Base-by-base conservation (phyloP, 2,888 invertebrate species). In the Trichacis sp. region DNA sequence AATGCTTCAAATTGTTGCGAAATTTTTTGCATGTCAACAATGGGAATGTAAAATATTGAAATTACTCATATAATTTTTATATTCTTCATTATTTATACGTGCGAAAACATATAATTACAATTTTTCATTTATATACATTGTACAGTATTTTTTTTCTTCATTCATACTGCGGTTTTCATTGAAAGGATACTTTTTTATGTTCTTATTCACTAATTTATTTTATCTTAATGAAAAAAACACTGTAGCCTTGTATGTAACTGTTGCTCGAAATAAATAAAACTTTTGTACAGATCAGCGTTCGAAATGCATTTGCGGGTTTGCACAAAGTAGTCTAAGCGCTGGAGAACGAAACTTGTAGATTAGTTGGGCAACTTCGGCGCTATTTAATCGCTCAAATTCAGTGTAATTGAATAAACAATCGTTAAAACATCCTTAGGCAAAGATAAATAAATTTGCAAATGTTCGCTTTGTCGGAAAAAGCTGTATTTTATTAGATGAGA, bases 341-440 rank as follows among this genome's bases (percentile, higher is more conserved):
- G 54, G 58, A 68, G 57, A 67, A 71, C 60, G 66, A 64, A 68
- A 69, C 64, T 60, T 67, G 67, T 72, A 71, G 69, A 73, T 59
- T 64, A 73, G 72, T 64, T 69, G 70, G 68, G 64, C 69, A 73
- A 71, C 66, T 73, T 70, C 59, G 64, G 66, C 67, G 62, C 66
- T 62, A 69, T 79, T 69, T 76, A 77, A 77, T 74, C 78, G 77
- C 78, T 79, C 79, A 77, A 79, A 77, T 73, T 79, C 72, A 73
- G 68, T 75, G 73, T 77, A 76, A 75, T 77, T 74, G 73, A 73
- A 73, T 74, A 68, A 70, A 56, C 57, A 67, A 48, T 72, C 70
- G 68, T 53, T 66, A 64, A 64, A 66, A 56, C 56, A 59, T 38
- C 53, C 40, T 56, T 54, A 51, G 46, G n/a, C n/a, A n/a, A 54